Percentiles rank a stretch among this genome's conserved stretches.
Conservation (phyloP, 2,797 vertebrate genomes). For the Hylomyscus alleni region DNA sequence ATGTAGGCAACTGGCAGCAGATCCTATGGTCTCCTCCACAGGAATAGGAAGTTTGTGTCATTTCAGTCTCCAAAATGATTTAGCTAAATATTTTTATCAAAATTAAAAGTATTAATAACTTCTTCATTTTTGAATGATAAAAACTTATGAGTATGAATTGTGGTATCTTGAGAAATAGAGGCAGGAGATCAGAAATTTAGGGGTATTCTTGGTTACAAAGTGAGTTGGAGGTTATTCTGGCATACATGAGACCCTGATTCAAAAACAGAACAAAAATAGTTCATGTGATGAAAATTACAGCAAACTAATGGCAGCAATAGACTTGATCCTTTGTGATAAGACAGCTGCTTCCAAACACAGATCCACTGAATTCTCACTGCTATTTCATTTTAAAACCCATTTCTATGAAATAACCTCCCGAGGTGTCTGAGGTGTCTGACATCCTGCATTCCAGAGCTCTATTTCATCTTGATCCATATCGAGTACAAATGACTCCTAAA, state of each 20-base stretch:
- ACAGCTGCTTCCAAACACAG: neutral
- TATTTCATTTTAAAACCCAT: neutral
- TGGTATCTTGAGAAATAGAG: neutral
- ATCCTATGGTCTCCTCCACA: neutral
- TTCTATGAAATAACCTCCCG: neutral
- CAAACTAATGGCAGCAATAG: conserved; percentile 11
- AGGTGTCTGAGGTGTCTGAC: neutral
- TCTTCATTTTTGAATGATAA: neutral
- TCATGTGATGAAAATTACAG: neutral
- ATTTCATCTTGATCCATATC: conserved; percentile 32
- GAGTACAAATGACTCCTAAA: conserved; percentile 44
- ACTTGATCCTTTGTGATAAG: conserved; percentile 23
- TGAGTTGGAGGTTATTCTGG: neutral
- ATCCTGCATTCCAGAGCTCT: neutral
- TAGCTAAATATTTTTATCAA: neutral
- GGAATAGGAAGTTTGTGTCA: neutral
- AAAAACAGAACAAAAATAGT: neutral
- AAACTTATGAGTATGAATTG: neutral
- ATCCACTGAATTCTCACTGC: neutral
- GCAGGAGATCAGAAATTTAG: neutral
- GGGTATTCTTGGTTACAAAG: neutral
- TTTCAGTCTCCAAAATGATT: conserved; percentile 1
- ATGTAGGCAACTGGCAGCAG: neutral
- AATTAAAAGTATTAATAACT: neutral
- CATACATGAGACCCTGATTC: neutral